A percentile compares a stretch with the other conserved stretches of the same genome.
Conservation (phyloP, 2,888 invertebrate genomes). For the Tenthredo amoena region DNA sequence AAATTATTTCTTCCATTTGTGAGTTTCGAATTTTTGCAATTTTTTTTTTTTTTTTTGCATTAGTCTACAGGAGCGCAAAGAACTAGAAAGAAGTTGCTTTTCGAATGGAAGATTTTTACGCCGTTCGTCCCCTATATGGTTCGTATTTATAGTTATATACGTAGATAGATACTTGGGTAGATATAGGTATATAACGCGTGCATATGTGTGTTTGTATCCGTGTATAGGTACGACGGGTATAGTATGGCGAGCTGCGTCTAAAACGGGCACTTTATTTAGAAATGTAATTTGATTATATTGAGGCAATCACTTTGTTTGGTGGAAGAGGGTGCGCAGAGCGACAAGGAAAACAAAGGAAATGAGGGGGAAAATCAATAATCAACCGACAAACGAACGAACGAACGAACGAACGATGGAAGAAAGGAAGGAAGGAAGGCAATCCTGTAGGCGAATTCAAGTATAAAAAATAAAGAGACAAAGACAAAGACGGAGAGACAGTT, state of each 20-base stretch:
- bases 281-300: slow-evolving; percentile 61
- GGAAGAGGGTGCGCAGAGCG: slow-evolving; percentile 29
- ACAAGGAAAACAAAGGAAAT: slow-evolving; percentile 49
- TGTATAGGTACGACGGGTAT: neutral
- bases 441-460: slow-evolving; percentile 19
- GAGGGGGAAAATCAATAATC: slow-evolving; percentile 52
- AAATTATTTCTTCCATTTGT: neutral
- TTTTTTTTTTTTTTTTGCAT: neutral
- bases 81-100: neutral
- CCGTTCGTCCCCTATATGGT: neutral
- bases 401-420: slow-evolving; percentile 32
- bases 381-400: slow-evolving; percentile 48
- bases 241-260: slow-evolving; percentile 8
- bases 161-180: neutral
- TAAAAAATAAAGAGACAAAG: slow-evolving; percentile 28
- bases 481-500: neutral
- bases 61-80: neutral
- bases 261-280: slow-evolving; percentile 54
- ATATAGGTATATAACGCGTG: neutral
- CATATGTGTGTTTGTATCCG: neutral
- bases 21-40: neutral
- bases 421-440: slow-evolving; percentile 43
- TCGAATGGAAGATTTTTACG: neutral
- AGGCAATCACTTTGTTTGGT: slow-evolving; percentile 42
- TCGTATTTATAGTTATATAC: slow-evolving; percentile 14